Evolutionary conservation across 2,113 vertebrate species (phyloP), one percentile per base, ranked within the genome.

Genomic region (Hippocampus mohnikei): DNA sequence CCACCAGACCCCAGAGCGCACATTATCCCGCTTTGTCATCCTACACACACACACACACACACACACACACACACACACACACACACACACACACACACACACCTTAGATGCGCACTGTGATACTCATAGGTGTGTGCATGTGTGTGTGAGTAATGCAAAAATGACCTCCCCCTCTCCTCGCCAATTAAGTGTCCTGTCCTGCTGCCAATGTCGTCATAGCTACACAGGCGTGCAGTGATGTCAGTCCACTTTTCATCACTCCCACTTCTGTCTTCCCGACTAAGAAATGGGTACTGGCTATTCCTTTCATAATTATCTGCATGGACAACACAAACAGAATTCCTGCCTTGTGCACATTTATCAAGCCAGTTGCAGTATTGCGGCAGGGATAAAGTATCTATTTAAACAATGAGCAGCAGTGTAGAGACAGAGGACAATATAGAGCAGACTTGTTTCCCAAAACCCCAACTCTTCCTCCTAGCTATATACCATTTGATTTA

Each of bases 121-220:
- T 55, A 9, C 52, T 61, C 59, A 68, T 69, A 66, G 53, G 13
- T 80, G 72, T 66, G 79, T 74, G 16, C 37, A 37, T 67, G 55
- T 70, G 59, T 69, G 11, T 68, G 55, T 65, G 71, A 66, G 50
- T 70, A 15, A 48, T 73, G 53, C 66, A 58, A 42, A 37, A 56
- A 52, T 53, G 53, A 11, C 1, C 25, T 46, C 1, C 29, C 18
- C 58, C 71, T 71, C 70, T 58, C 72, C 53, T 78, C 63, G 48
- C 53, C 56, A 46, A 40, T 2, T 46, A 70, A 78, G 80, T 56
- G 41, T 71, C 74, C 74, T 78, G 74, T 84, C 81, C 73, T 80
- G 78, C 71, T 82, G 78, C 76, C 71, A 79, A 40, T 69, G 66
- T 85, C 61, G 46, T 74, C 71, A 88, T 86, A 80, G 79, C 67